Evolutionary conservation across 2,888 invertebrate genomes (phyloP), one percentile per base, ranked within the genome.

Genomic region (Pollenia labialis): DNA sequence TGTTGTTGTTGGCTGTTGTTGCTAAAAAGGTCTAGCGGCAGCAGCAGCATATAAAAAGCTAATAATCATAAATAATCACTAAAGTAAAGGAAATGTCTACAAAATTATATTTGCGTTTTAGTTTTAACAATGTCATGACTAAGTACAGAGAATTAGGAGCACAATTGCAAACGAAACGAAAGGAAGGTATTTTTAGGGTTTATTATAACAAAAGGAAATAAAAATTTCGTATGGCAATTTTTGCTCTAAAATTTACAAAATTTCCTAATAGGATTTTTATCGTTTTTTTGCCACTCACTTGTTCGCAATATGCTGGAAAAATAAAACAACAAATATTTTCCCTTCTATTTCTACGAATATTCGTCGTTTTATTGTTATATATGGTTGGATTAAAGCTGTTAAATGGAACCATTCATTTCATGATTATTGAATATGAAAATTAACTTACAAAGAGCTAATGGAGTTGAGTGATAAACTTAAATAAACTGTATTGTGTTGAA

Each of bases 11-110:
- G 46, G 32, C 16, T 40, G 10, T 48, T 6, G 4, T 8, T 8
- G 7, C 12, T 12, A 69, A 71, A 80, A 75, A 42, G 68, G 52
- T 60, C 60, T 69, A 12, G 44, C 58, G 9, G 54, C 62, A 50
- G 50, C 58, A n/a, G 54, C 62, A 50, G 50, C n/a, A 64, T 64
- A 76, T 68, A 81, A 77, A 85, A 74, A 72, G 64, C 75, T 76
- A 80, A 83, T 86, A 83, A 86, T 83, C 75, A 82, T 86, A 86
- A 86, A 86, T 83, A 83, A 83, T 80, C 80, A 76, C 83, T 86
- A 80, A 83, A 75, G 64, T 75, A 60, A 16, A 58, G 86, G 86
- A 86, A 86, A 86, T 86, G 76, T 83, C 75, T 80, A 80, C 75
- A 82, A 71, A 80, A 60, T 79, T 80, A 18, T 71, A 71, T 80